Percentiles rank a stretch among this genome's conserved stretches.
These are phyloP conservation scores for Callimorpha dominula DNA, from an alignment of 2,888 invertebrate species.

Conservation along the genomic window DNA sequence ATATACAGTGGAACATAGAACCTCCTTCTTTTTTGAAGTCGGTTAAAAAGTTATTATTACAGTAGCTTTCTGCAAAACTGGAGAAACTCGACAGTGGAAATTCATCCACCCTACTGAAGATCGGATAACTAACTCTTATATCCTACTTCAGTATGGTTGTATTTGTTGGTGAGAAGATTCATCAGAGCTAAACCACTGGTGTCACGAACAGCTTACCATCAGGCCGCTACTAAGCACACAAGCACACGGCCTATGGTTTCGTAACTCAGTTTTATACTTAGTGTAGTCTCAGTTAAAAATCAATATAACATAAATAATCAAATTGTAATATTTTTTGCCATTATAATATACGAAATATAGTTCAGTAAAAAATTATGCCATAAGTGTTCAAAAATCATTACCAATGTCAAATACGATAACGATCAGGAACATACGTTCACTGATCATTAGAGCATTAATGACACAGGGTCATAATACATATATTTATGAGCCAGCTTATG, in stretches of 20 bases:
- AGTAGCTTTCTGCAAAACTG: background rate
- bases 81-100: background rate
- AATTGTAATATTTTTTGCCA: background rate
- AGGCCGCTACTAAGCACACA: background rate
- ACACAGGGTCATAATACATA: conserved; percentile 6
- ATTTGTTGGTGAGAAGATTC: background rate
- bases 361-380: background rate
- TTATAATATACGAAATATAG: background rate
- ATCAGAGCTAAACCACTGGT: background rate
- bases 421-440: conserved; percentile 20
- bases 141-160: background rate
- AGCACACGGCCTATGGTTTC: background rate
- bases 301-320: too few species aligned
- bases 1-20: too few species aligned
- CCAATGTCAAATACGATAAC: conserved; percentile 27
- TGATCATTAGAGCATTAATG: conserved; percentile 12
- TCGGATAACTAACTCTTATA: background rate
- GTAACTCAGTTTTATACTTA: background rate
- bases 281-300: too few species aligned
- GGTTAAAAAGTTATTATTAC: background rate
- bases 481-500: conserved; percentile 8
- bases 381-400: conserved; percentile 22
- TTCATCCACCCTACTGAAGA: background rate
- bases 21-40: too few species aligned
- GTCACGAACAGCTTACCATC: background rate